These are phyloP conservation scores for Drosophila ambigua DNA, from an alignment of 1,140 invertebrate genomes.

Conservation along the genomic window DNA sequence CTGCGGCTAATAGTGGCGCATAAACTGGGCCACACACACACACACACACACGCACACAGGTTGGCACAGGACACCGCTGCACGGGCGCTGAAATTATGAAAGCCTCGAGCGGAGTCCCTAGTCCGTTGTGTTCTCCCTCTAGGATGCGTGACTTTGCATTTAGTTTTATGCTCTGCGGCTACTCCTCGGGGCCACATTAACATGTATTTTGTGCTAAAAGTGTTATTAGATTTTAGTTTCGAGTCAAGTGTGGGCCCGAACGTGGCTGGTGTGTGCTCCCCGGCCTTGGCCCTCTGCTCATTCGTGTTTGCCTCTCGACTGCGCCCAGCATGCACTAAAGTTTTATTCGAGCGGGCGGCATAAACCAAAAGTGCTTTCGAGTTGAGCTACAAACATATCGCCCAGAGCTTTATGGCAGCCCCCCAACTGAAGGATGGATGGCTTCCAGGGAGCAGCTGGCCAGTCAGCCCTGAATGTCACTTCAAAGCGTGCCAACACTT, in stretches of 20 bases:
- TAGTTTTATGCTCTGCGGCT: constrained; percentile 50
- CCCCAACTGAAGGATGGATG: constrained; percentile 8
- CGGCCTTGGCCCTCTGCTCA: constrained; percentile 31
- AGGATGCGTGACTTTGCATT: constrained; percentile 69
- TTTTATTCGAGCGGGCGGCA: constrained; percentile 68
- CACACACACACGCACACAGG: constrained; percentile 54
- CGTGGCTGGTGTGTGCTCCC: constrained; percentile 2
- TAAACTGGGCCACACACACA: constrained; percentile 60
- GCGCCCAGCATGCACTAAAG: constrained; percentile 66
- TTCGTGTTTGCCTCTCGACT: constrained; percentile 25
- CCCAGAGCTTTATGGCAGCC: constrained; percentile 63
- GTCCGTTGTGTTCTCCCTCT: neutral
- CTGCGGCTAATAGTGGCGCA: constrained; percentile 74
- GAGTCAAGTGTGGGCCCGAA: constrained; percentile 66
- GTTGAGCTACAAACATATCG: constrained; percentile 66
- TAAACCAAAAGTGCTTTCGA: constrained; percentile 80
- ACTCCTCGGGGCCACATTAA: constrained; percentile 77
- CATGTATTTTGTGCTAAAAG: constrained; percentile 81
- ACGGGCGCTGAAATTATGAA: constrained; percentile 68
- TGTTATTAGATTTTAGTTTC: constrained; percentile 83
- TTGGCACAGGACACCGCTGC: constrained; percentile 45
- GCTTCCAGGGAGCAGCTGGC: constrained; percentile 25
- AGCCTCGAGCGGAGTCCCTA: constrained; percentile 43
- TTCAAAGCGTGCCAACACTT: constrained; percentile 77
- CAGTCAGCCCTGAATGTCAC: constrained; percentile 28